A percentile compares a stretch with the other conserved stretches of the same genome.
phyloP scores from a whole-genome alignment of 2,888 invertebrate genomes.

The Caenorhabditis sp. region DNA sequence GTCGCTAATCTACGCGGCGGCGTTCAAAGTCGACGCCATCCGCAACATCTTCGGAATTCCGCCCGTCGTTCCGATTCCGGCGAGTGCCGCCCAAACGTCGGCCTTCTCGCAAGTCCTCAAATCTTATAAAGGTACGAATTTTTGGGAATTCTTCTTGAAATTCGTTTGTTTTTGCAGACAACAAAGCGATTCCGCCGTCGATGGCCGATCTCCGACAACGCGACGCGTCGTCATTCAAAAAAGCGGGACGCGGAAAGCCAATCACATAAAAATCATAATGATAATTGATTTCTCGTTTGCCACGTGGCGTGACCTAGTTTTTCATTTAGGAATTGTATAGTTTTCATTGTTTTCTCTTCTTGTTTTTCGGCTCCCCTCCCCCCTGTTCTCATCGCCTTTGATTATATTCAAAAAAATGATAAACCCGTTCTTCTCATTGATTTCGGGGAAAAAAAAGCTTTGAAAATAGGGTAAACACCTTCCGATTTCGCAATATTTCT shows the following conservation, averaged over 20 bases:
- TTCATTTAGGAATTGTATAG: constrained; percentile 6
- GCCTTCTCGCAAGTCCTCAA: constrained; percentile 56
- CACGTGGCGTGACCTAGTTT: not conserved
- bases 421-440: no score
- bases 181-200: constrained; percentile 68
- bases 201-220: constrained; percentile 66
- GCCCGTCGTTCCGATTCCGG: constrained; percentile 55
- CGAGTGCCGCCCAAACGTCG: constrained; percentile 25
- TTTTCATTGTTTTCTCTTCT: constrained; percentile 4
- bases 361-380: not conserved
- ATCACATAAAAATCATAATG: no score
- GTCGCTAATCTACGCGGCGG: constrained; percentile 71
- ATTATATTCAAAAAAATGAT: not conserved
- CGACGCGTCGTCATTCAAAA: constrained; percentile 73
- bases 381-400: not conserved
- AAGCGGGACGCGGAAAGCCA: constrained; percentile 75
- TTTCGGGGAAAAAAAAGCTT: no score
- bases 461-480: constrained; percentile 1
- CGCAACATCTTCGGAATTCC: constrained; percentile 68
- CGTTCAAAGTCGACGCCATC: constrained; percentile 68
- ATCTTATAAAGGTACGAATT: constrained; percentile 55
- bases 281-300: not conserved
- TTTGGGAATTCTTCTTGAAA: not conserved
- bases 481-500: constrained; percentile 11
- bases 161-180: constrained; percentile 41